Evolutionary conservation across 2,888 invertebrate genomes (phyloP), one percentile per base, ranked within the genome.

Genomic region (Drosophila pegasa): DNA sequence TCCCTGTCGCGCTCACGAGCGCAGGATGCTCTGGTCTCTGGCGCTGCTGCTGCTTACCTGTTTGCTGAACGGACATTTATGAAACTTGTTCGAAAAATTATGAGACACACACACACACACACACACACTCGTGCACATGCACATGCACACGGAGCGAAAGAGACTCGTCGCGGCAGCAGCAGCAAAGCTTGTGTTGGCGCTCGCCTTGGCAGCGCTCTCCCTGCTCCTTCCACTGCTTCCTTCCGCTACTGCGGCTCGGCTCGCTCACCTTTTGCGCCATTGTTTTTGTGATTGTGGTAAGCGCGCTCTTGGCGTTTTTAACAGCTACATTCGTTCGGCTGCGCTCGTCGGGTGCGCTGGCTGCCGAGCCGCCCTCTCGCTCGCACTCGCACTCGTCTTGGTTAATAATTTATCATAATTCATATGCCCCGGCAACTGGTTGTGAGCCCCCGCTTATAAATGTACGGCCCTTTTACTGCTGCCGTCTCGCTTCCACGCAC

Each of bases 341-440:
- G 37, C 64, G 52, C 62, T 57, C 68, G 59, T 57, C 68, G 59
- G 57, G 45, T 62, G 64, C 73, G 38, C 47, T 27, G 22, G 41
- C 35, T 47, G 41, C 45, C 57, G 33, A 48, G 45, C 41, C 14
- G 56, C 69, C 47, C 20, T 69, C 67, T 64, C 80, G 20, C 73
- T 83, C 68, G 71, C 75, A 60, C 78, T 73, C 50, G 33, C 68
- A 58, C 66, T n/a, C 51, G 68, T 69, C 58, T 55, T 63, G 75
- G 80, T 90, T 91, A 89, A 89, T 90, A 91, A 91, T 89, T 89
- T 77, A 89, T 90, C 90, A 91, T 91, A 90, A 90, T 91, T 91
- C 90, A 91, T 91, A 86, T 78, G 80, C 70, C 66, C 52, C 69
- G 62, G 79, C 87, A 80, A 87, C 87, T 87, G 83, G 82, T 83